Conservation (phyloP, 2,797 vertebrate species). For the Spinus olivaceus region DNA sequence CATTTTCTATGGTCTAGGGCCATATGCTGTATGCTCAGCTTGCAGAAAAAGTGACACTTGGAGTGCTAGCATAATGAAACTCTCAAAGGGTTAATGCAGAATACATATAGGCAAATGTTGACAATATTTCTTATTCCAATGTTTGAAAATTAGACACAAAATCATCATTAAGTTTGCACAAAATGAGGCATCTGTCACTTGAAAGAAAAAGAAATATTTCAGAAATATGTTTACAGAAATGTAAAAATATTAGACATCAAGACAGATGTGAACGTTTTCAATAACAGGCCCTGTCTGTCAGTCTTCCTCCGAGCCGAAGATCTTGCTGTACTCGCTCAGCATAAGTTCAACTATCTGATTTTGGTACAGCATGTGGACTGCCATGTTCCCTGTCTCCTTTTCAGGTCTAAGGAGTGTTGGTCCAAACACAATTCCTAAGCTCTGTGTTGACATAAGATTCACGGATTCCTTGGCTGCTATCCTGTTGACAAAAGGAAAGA, state of each 20-base stretch:
- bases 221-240: slow-evolving; percentile 84
- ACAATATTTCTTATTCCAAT: slow-evolving; percentile 80
- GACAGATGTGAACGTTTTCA: slow-evolving; percentile 80
- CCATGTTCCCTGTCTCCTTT: slow-evolving; percentile 88
- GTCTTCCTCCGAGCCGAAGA: slow-evolving; percentile 82
- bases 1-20: slow-evolving; percentile 30
- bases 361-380: slow-evolving; percentile 92
- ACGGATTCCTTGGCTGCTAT: slow-evolving; percentile 83
- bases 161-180: slow-evolving; percentile 78
- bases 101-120: slow-evolving; percentile 80
- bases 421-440: slow-evolving; percentile 93
- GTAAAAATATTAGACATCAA: slow-evolving; percentile 83
- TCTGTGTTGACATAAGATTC: slow-evolving; percentile 94
- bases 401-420: slow-evolving; percentile 93
- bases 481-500: slow-evolving; percentile 73
- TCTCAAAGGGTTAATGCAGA: slow-evolving; percentile 74
- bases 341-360: slow-evolving; percentile 94
- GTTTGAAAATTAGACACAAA: slow-evolving; percentile 81
- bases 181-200: slow-evolving; percentile 82
- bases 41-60: slow-evolving; percentile 32
- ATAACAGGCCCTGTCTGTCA: slow-evolving; percentile 77
- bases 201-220: slow-evolving; percentile 81
- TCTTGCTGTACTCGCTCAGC: slow-evolving; percentile 82
- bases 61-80: slow-evolving; percentile 52
- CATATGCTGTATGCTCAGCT: slow-evolving; percentile 32